Evolutionary conservation across 2,888 invertebrate species (phyloP).

Genomic region (Rhingia campestris): DNA sequence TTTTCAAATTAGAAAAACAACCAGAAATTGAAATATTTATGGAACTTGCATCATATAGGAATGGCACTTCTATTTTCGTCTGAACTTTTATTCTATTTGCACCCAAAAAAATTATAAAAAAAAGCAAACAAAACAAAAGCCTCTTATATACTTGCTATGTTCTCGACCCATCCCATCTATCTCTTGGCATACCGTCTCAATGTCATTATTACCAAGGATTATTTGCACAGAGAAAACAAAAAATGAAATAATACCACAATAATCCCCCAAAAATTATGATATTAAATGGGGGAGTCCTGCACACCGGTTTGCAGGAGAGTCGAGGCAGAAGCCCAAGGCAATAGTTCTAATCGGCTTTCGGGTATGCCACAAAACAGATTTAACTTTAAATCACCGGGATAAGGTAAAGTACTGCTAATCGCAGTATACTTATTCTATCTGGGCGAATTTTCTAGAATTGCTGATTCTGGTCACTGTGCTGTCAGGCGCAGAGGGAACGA

Average conservation of each 20-base stretch:
- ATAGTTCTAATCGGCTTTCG: slow-evolving; percentile 61
- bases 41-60: too few relatives aligned
- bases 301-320: slow-evolving; percentile 16
- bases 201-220: slow-evolving; percentile 58
- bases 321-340: slow-evolving; percentile 16
- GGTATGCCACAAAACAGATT: slow-evolving; percentile 64
- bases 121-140: background rate
- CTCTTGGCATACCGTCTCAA: slow-evolving; percentile 36
- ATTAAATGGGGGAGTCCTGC: slow-evolving; percentile 39
- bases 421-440: slow-evolving; percentile 26
- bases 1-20: too few relatives aligned
- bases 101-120: background rate
- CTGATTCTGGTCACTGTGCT: slow-evolving; percentile 21
- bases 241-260: slow-evolving; percentile 63
- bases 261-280: slow-evolving; percentile 64
- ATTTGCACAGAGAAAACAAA: slow-evolving; percentile 53
- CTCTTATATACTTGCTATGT: background rate
- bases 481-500: slow-evolving; percentile 4
- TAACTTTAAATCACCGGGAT: slow-evolving; percentile 60
- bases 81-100: too few relatives aligned
- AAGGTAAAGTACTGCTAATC: slow-evolving; percentile 59
- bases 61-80: too few relatives aligned
- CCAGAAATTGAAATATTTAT: too few relatives aligned
- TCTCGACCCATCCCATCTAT: background rate
- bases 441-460: slow-evolving; percentile 39